Conservation (phyloP, 2,888 invertebrate species). For the Elysia crispata region DNA sequence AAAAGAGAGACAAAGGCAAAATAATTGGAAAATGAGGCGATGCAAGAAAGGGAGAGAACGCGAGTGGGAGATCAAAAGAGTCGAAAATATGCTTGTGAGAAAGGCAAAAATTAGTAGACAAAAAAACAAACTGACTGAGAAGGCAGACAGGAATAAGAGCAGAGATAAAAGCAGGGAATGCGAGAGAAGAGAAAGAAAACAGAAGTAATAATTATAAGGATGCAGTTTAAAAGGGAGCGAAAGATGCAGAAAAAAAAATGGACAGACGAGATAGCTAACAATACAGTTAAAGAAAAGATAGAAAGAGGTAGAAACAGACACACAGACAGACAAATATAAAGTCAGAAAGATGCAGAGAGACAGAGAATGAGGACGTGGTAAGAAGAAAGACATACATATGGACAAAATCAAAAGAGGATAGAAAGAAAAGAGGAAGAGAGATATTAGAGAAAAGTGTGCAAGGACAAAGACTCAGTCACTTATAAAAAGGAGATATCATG, state of each 20-base stretch:
- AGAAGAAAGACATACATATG: slow-evolving; percentile 6
- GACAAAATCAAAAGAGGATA: not conserved
- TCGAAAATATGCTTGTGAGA: not conserved
- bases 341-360: slow-evolving; percentile 16
- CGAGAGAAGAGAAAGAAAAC: not conserved
- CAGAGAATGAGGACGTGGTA: slow-evolving; percentile 20
- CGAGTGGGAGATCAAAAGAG: not conserved
- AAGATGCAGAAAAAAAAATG: no score
- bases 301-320: slow-evolving; percentile 32
- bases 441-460: slow-evolving; percentile 1
- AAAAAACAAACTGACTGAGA: not conserved
- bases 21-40: not conserved
- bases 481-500: no score
- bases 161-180: not conserved
- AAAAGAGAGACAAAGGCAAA: not conserved
- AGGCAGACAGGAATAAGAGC: not conserved
- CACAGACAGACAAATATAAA: slow-evolving; percentile 28
- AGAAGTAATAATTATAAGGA: not conserved
- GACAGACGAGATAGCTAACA: no score
- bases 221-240: no score
- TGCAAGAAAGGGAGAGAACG: not conserved
- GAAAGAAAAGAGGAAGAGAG: slow-evolving; percentile 19
- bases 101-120: not conserved
- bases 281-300: no score
- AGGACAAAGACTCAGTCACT: no score